Evolutionary conservation across 2,113 vertebrate genomes (phyloP), one percentile per base, ranked within the genome.

Genomic region (Amphiprion percula): DNA sequence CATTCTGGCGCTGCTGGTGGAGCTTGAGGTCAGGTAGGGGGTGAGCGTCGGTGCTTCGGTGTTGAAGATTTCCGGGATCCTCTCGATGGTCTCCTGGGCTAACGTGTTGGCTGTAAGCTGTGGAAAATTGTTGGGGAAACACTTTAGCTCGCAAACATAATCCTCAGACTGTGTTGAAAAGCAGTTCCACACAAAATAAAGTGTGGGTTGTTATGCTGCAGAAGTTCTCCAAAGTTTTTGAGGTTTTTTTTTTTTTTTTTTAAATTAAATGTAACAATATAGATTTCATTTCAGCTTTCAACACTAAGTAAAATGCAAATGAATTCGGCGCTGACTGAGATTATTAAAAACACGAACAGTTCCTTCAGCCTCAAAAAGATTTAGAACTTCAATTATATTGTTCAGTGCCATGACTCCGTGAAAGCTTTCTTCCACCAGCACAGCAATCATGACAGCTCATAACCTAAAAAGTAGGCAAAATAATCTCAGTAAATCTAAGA

Each of bases 51-150:
- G 75, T 66, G 82, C 69, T 60, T 90, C 79, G 44, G 85, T 44
- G 76, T 91, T 92, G 50, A 56, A 87, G 28, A 33, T 54, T 0
- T 49, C 49, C 33, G 93, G 80, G 60, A 82, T 88, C 65, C 75
- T 95, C 68, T 96, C 94, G 15, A 77, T 33, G 0, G 88, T 90
- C 33, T 96, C 92, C 79, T 95, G 95, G 19, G 90, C 21, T 30
- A 74, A 24, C n/a, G 46, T 66, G n/a, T 78, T 80, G 56, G 70
- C 30, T 30, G 80, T 47, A 49, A 92, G 4, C 91, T 92, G 77
- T 33, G 17, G 37, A 19, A 56, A 76, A 65, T 39, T 19, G 23
- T 30, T 10, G 3, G n/a, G 12, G 12, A 72, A 64, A 80, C 5
- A 10, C 30, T 68, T 76, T 17, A 76, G 26, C 7, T 39, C 47